Percentiles rank a stretch among this genome's conserved stretches.
phyloP scores from a whole-genome alignment of 2,888 invertebrate species.

The Strigamia transsilvanica region DNA sequence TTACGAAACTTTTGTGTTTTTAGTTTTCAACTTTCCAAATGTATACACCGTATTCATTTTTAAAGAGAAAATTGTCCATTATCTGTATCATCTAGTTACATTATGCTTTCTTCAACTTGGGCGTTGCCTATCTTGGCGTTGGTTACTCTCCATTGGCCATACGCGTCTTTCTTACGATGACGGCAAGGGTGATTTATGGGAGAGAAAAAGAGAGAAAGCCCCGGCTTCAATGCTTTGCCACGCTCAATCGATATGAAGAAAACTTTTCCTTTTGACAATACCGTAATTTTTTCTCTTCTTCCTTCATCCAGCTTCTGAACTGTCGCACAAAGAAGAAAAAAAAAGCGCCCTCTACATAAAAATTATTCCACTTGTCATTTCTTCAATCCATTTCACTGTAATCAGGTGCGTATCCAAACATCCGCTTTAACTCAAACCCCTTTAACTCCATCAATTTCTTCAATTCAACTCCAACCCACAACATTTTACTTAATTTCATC shows the following conservation, averaged over 20 bases:
- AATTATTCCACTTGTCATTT: not conserved
- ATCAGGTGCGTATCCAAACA: not conserved
- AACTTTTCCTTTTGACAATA: conserved; percentile 4
- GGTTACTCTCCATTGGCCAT: conserved; percentile 8
- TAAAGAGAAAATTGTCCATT: not conserved
- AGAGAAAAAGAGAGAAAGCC: not conserved
- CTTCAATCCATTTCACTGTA: not conserved
- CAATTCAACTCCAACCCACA: not conserved
- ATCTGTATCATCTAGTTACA: not conserved
- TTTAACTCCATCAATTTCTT: not conserved
- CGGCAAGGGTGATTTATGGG: conserved; percentile 1
- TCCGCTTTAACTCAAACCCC: not conserved
- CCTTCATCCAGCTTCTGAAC: not conserved
- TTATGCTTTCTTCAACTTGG: conserved; percentile 8
- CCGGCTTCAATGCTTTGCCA: not conserved
- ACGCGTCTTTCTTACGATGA: conserved; percentile 8
- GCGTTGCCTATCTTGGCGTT: conserved; percentile 8
- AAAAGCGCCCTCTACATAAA: not conserved
- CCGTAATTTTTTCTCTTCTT: not conserved
- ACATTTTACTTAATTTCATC: conserved; percentile 4
- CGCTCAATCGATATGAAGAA: not conserved
- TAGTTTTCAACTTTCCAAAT: too few relatives aligned
- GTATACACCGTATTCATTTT: not conserved
- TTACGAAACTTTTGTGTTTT: too few relatives aligned
- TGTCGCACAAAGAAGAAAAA: not conserved